Evolutionary conservation across 92 coral and sea anemone species (phyloP).

Genomic region (Siderastrea siderea): DNA sequence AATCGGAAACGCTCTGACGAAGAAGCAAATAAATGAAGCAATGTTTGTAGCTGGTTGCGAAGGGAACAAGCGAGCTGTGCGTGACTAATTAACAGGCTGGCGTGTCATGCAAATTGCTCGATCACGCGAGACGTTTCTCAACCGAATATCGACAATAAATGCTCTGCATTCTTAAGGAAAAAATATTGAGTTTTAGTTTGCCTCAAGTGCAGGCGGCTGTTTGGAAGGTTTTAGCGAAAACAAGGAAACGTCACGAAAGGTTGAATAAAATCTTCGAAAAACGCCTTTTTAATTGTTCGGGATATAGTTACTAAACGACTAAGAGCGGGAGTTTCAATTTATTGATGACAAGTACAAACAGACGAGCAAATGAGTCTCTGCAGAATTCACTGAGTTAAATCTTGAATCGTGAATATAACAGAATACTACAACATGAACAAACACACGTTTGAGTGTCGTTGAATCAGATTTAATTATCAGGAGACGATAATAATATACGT

Average conservation of each 20-base stretch:
- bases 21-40: background rate
- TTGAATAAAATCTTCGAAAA: too few species aligned
- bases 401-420: too few species aligned
- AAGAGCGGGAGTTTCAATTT: too few species aligned
- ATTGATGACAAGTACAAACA: background rate
- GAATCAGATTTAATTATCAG: too few species aligned
- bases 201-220: too few species aligned
- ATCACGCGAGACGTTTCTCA: slow-evolving; percentile 20
- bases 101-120: slow-evolving; percentile 8
- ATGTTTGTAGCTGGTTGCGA: slow-evolving; percentile 7
- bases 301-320: too few species aligned
- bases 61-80: background rate
- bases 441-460: too few species aligned
- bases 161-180: slow-evolving; percentile 4
- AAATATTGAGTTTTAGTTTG: background rate
- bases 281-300: too few species aligned
- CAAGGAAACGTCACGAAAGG: background rate
- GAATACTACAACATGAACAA: too few species aligned
- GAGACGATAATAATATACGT: too few species aligned
- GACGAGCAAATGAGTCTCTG: background rate
- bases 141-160: slow-evolving; percentile 3
- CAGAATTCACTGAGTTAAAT: background rate
- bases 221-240: background rate
- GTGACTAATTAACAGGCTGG: background rate
- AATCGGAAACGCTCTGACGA: slow-evolving; percentile 26